These are phyloP conservation scores for Alloplasta piceator DNA, from an alignment of 2,888 invertebrate species.

Conservation along the genomic window DNA sequence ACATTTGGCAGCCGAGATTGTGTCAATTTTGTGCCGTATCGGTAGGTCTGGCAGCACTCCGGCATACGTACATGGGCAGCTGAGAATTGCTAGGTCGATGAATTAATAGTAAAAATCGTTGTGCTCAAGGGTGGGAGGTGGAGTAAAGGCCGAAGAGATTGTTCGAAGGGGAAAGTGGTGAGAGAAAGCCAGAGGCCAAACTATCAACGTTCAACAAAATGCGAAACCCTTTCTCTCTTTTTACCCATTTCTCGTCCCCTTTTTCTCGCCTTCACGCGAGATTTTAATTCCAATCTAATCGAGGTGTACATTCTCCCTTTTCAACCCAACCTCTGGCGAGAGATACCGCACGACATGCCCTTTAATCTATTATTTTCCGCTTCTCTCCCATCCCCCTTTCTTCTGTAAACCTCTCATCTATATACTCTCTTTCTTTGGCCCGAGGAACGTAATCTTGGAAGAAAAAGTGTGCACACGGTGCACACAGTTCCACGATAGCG, in stretches of 20 bases:
- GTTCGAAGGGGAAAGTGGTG: constrained; percentile 32
- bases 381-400: constrained; percentile 5
- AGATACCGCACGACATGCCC: constrained; percentile 19
- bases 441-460: neutral
- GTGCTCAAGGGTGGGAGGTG: constrained; percentile 46
- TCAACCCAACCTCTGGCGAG: constrained; percentile 54
- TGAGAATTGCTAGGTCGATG: too few relatives aligned
- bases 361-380: constrained; percentile 23
- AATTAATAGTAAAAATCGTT: constrained; percentile 55
- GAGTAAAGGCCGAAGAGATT: constrained; percentile 56
- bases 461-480: neutral
- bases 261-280: constrained; percentile 72
- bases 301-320: too few relatives aligned
- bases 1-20: too few relatives aligned
- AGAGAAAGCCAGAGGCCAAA: constrained; percentile 16
- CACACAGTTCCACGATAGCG: too few relatives aligned
- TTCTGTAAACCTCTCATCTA: neutral
- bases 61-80: too few relatives aligned
- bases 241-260: constrained; percentile 62
- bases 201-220: constrained; percentile 78
- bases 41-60: too few relatives aligned
- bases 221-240: constrained; percentile 76
- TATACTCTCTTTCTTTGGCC: neutral
- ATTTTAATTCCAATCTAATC: constrained; percentile 81
- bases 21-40: too few relatives aligned